Percentiles rank a stretch among this genome's conserved stretches.
Conservation (phyloP, 1,140 invertebrate genomes). For the Antheraea mylitta region DNA sequence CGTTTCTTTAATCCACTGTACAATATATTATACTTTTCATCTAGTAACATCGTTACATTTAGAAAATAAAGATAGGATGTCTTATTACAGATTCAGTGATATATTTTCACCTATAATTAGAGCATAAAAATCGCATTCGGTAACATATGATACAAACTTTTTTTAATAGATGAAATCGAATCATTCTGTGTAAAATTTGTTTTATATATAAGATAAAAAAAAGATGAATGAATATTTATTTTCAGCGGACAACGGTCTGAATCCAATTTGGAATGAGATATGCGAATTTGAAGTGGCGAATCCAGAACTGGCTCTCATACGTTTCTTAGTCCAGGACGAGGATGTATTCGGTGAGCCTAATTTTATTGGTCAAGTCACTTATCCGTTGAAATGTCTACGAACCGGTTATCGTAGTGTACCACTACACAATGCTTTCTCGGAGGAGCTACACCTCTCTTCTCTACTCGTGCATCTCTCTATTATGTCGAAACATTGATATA, state of each 20-base stretch:
- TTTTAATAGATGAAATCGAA: too few relatives aligned
- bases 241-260: conserved; percentile 96
- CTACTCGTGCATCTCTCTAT: conserved; percentile 89
- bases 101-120: too few relatives aligned
- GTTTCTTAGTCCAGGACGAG: conserved; percentile 97
- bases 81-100: too few relatives aligned
- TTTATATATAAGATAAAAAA: background rate
- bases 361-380: conserved; percentile 98
- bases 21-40: too few relatives aligned
- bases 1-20: too few relatives aligned
- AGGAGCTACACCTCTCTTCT: conserved; percentile 95
- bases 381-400: conserved; percentile 87
- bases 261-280: conserved; percentile 96
- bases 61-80: too few relatives aligned
- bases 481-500: conserved; percentile 13
- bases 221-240: background rate
- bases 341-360: conserved; percentile 99
- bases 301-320: conserved; percentile 92
- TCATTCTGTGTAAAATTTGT: background rate
- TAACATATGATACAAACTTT: too few relatives aligned
- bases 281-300: conserved; percentile 94
- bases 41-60: too few relatives aligned
- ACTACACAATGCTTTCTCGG: conserved; percentile 94
- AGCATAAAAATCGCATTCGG: too few relatives aligned
- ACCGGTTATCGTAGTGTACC: conserved; percentile 95